These are phyloP conservation scores for Tetraneura akinire DNA, from an alignment of 1,140 invertebrate species.

Conservation along the genomic window DNA sequence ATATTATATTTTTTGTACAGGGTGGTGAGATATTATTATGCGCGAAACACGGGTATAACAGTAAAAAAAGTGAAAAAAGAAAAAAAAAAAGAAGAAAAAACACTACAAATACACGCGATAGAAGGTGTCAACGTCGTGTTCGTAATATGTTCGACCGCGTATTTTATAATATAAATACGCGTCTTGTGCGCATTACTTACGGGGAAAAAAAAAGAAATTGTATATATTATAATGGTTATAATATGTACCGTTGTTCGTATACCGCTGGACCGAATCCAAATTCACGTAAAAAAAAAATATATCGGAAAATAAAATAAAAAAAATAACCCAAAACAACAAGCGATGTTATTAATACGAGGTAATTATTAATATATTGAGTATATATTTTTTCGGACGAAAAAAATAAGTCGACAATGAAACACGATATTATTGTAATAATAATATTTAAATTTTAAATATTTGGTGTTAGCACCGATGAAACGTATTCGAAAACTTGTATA, in stretches of 20 bases:
- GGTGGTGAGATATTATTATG: slow-evolving; percentile 19
- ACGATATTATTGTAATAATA: too few species aligned
- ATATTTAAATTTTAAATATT: too few species aligned
- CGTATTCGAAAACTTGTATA: too few species aligned
- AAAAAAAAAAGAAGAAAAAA: too few species aligned
- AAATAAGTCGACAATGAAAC: too few species aligned
- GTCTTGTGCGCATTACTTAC: too few species aligned
- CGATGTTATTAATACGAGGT: neutral
- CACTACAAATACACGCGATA: too few species aligned
- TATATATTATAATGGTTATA: neutral
- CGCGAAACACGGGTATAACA: slow-evolving; percentile 3
- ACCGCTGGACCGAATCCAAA: neutral
- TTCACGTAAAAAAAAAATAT: neutral
- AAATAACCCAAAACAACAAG: too few species aligned
- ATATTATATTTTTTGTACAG: neutral
- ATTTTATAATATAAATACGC: neutral
- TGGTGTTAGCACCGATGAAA: too few species aligned
- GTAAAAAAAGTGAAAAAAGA: too few species aligned
- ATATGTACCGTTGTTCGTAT: neutral
- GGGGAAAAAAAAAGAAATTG: too few species aligned
- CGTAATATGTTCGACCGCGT: neutral
- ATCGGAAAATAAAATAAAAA: neutral
- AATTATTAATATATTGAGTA: neutral
- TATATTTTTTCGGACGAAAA: too few species aligned
- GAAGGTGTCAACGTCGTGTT: slow-evolving; percentile 3